These are phyloP conservation scores for Drosophila nigromelanica DNA, from an alignment of 1,140 invertebrate species.

Conservation along the genomic window DNA sequence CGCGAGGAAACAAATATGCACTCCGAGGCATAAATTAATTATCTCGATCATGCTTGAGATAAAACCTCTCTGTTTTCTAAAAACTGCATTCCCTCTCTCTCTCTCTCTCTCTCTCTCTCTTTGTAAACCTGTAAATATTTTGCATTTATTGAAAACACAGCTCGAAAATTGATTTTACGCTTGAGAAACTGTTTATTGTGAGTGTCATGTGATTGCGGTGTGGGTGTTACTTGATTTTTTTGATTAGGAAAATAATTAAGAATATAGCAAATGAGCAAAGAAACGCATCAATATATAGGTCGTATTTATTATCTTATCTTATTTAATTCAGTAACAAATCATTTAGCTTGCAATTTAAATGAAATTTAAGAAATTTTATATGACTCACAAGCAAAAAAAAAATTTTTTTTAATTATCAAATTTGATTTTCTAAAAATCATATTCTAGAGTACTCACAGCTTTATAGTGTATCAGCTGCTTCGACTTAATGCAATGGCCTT, in stretches of 20 bases:
- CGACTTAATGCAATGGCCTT: background rate
- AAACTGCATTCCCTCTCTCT: background rate
- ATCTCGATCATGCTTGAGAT: conserved; percentile 41
- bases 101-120: too few relatives aligned
- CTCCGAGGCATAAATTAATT: conserved; percentile 45
- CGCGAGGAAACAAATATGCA: conserved; percentile 27
- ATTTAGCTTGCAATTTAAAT: too few relatives aligned
- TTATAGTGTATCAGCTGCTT: background rate
- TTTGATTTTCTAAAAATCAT: background rate
- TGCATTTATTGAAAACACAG: conserved; percentile 15
- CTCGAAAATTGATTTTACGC: conserved; percentile 11
- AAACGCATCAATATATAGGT: too few relatives aligned
- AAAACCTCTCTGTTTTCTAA: background rate
- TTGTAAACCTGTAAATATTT: conserved; percentile 22
- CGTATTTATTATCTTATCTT: too few relatives aligned
- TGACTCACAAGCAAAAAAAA: background rate
- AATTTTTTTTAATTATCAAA: too few relatives aligned
- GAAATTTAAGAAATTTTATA: too few relatives aligned
- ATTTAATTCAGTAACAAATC: too few relatives aligned
- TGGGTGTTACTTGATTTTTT: conserved; percentile 26
- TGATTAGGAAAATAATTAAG: conserved; percentile 20
- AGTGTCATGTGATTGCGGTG: conserved; percentile 26
- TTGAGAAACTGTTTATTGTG: conserved; percentile 12
- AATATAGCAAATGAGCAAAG: background rate
- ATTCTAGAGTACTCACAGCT: background rate